Conservation (phyloP, 2,797 vertebrate genomes). For the Moxostoma hubbsi region DNA sequence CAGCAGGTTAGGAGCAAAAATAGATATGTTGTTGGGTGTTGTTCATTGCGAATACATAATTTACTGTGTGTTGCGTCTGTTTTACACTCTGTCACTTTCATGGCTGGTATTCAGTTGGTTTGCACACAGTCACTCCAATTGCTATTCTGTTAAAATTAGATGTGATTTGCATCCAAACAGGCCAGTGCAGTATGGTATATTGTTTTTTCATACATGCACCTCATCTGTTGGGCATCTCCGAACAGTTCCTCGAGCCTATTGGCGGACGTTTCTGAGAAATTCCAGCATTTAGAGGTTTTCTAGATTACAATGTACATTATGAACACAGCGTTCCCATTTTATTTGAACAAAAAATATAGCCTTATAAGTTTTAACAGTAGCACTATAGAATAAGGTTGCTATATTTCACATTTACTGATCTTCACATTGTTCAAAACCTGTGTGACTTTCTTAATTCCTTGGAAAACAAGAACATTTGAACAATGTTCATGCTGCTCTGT, state of each 20-base stretch:
- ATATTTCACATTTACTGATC: too few species aligned
- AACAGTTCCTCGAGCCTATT: conserved; percentile 2
- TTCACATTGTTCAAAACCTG: too few species aligned
- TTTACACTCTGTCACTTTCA: conserved; percentile 46
- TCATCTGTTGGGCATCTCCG: conserved; percentile 1
- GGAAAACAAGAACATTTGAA: too few species aligned
- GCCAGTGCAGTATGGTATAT: background rate
- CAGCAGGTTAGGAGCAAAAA: conserved; percentile 9
- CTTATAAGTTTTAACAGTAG: background rate
- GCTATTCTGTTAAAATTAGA: conserved; percentile 46
- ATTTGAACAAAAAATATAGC: background rate
- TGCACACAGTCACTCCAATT: conserved; percentile 25
- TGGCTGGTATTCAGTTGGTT: conserved; percentile 28
- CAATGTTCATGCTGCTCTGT: too few species aligned
- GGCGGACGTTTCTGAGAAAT: background rate
- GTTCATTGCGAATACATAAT: conserved; percentile 13
- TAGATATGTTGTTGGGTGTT: conserved; percentile 17
- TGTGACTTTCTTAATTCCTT: too few species aligned
- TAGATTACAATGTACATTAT: too few species aligned
- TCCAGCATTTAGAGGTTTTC: background rate
- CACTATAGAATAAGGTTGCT: too few species aligned
- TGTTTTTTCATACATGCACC: conserved; percentile 31
- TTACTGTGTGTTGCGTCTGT: conserved; percentile 32
- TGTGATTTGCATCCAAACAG: conserved; percentile 50
- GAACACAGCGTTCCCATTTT: background rate